Evolutionary conservation across 2,797 vertebrate genomes (phyloP).

Genomic region (Micrastur ruficollis): DNA sequence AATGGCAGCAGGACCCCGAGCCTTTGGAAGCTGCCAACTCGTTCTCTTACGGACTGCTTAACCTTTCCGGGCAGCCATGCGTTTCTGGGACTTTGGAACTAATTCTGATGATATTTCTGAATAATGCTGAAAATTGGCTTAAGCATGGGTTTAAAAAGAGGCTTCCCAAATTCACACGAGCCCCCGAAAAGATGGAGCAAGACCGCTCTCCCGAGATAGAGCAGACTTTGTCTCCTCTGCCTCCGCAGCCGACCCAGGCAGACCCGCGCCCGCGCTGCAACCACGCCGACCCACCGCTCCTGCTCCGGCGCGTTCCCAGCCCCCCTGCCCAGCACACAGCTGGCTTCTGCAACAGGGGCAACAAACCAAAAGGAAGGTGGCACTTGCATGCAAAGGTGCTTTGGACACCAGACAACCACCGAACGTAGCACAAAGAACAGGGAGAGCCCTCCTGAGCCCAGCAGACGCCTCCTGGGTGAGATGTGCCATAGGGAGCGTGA

Average conservation of each 20-base stretch:
- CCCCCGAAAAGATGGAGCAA: neutral
- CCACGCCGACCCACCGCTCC: rapidly evolving
- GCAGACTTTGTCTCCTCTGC: neutral
- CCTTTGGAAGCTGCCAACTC: neutral
- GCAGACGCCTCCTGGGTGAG: rapidly evolving
- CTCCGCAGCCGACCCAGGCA: neutral
- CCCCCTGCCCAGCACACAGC: no score
- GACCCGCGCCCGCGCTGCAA: no score
- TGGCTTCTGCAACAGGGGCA: neutral
- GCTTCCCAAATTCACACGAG: neutral
- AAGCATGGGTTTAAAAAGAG: neutral
- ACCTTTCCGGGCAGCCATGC: rapidly evolving
- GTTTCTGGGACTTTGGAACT: neutral
- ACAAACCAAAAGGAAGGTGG: neutral
- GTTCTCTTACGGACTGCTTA: neutral
- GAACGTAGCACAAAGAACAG: rapidly evolving
- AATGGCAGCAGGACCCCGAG: neutral
- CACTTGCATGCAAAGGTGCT: neutral
- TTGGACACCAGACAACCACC: neutral
- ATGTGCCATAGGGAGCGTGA: no score
- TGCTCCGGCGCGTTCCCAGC: neutral
- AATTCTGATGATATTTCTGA: neutral
- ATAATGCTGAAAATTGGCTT: neutral
- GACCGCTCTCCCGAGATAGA: neutral
- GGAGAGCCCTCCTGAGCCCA: neutral